Base-by-base conservation (phyloP, 2,888 invertebrate genomes). In the Dendrolimus houi region DNA sequence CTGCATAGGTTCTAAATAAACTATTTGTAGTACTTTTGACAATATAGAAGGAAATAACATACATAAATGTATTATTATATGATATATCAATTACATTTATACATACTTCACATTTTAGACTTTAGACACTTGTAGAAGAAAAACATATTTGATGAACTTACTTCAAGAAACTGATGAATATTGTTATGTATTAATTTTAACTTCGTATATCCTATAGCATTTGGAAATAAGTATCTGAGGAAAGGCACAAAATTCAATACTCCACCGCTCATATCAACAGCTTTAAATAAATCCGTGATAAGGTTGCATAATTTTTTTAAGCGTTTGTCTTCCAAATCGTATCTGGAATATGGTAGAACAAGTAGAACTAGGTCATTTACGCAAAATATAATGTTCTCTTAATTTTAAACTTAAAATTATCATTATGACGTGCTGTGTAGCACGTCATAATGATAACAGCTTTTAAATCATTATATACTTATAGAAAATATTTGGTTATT, bases 181-280 rank as follows among this genome's bases (percentile, higher is more conserved):
- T 86, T 81, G 0, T 79, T 69, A 54, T 93, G 85, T 14, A 91
- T 89, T 1, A 75, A 70, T 60, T 87, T 81, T 13, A 94, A 70
- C 58, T 92, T 84, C 0, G 85, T 92, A 73, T 94, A 95, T 1
- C 95, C 95, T 17, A 92, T 92, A 1, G 87, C 70, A 56, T 91
- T 84, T 0, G 95, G 95, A 1, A 92, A 88, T 1, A 96, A 56
- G 71, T 92, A 92, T 57, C 95, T 88, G 17, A 95, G 71, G 64
- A 93, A 92, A 0, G 96, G 95, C 83, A 95, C 81, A 70, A 94
- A 94, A 63, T 94, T 95, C 54, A 95, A 69, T 7, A 95, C 66
- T 0, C 95, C 95, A 1, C 95, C 95, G 53, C 94, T 93, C 84
- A 94, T 93, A 70, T 95, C 95, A 9, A 92, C 87, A 1, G 90